A percentile compares a stretch with the other conserved stretches of the same genome.
phyloP scores from a whole-genome alignment of 1,140 invertebrate species.

The Coboldia fuscipes region DNA sequence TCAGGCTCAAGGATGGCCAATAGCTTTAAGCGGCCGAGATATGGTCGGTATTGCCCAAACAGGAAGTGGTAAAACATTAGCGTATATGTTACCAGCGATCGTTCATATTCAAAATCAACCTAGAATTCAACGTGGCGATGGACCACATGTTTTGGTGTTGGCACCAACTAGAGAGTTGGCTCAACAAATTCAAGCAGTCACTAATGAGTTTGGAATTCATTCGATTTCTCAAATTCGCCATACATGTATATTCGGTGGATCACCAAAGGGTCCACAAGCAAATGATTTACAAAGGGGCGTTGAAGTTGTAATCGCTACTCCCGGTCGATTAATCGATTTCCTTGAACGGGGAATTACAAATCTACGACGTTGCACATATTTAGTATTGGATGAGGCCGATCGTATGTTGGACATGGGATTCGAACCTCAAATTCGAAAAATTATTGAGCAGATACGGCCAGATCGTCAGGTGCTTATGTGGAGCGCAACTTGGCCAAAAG shows the following conservation, averaged over 20 bases:
- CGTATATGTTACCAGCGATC: slow-evolving; percentile 62
- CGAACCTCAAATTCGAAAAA: slow-evolving; percentile 96
- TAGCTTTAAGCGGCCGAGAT: slow-evolving; percentile 75
- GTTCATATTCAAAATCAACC: slow-evolving; percentile 55
- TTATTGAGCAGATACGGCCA: slow-evolving; percentile 86
- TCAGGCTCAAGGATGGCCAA: slow-evolving; percentile 79
- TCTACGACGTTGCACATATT: slow-evolving; percentile 74
- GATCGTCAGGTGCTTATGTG: slow-evolving; percentile 95
- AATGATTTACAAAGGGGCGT: slow-evolving; percentile 78
- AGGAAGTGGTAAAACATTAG: slow-evolving; percentile 75
- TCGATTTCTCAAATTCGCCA: slow-evolving; percentile 57
- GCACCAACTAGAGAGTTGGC: slow-evolving; percentile 93
- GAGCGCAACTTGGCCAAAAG: slow-evolving; percentile 99
- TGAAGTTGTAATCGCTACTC: slow-evolving; percentile 88
- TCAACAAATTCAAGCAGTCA: slow-evolving; percentile 93
- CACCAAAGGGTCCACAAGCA: slow-evolving; percentile 83
- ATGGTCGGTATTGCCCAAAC: slow-evolving; percentile 92
- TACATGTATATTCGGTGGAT: slow-evolving; percentile 93
- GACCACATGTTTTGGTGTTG: slow-evolving; percentile 79
- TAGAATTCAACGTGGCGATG: slow-evolving; percentile 53
- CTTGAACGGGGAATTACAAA: slow-evolving; percentile 83
- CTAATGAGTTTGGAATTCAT: slow-evolving; percentile 65
- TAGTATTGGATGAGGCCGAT: slow-evolving; percentile 92
- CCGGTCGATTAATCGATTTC: slow-evolving; percentile 93
- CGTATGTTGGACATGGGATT: slow-evolving; percentile 92